phyloP scores from a whole-genome alignment of 2,888 invertebrate genomes.

The Drepanosiphum platanoidis region DNA sequence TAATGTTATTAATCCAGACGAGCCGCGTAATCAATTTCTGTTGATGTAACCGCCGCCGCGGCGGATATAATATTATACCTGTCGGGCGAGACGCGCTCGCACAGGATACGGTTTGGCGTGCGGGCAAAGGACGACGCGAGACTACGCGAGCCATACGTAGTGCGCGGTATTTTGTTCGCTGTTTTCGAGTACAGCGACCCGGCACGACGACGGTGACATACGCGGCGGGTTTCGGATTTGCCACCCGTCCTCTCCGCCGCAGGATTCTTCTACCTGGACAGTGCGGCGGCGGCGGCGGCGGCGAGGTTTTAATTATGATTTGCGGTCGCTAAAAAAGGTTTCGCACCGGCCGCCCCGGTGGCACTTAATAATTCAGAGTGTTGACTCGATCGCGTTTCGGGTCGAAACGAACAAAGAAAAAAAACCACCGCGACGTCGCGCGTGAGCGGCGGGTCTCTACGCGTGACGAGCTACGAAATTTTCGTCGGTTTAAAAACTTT shows the following conservation, averaged over 20 bases:
- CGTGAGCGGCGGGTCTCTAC: too few relatives aligned
- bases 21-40: slow-evolving; percentile 17
- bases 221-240: slow-evolving; percentile 1
- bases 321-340: slow-evolving; percentile 38
- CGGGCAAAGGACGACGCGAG: too few relatives aligned
- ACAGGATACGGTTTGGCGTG: neutral
- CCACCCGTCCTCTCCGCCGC: too few relatives aligned
- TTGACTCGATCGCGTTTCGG: slow-evolving; percentile 15
- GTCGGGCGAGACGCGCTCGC: neutral
- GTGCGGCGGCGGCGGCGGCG: neutral
- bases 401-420: slow-evolving; percentile 2
- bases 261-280: too few relatives aligned
- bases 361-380: slow-evolving; percentile 52
- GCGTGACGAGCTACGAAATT: neutral
- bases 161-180: too few relatives aligned
- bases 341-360: neutral
- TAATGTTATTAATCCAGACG: slow-evolving; percentile 47
- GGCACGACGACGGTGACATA: neutral
- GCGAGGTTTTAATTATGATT: slow-evolving; percentile 50
- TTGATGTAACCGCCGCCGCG: slow-evolving; percentile 8
- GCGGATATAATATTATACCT: neutral
- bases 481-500: neutral
- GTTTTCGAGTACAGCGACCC: too few relatives aligned
- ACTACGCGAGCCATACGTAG: too few relatives aligned
- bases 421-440: neutral